phyloP scores from a whole-genome alignment of 2,888 invertebrate genomes.

The Caenorhabditis sulstoni region DNA sequence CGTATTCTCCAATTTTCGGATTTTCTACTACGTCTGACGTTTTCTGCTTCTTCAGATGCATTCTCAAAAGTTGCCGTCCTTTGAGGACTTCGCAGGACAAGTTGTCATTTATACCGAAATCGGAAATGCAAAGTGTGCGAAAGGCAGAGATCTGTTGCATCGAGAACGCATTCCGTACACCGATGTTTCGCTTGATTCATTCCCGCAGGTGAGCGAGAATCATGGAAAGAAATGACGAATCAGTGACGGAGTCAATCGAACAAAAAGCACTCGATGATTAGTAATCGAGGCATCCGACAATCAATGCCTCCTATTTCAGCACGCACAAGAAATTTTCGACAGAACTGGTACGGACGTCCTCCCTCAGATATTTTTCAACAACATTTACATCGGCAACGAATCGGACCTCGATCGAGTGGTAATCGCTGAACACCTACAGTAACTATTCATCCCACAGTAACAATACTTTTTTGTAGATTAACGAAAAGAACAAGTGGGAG shows the following conservation, averaged over 20 bases:
- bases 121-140: constrained; percentile 57
- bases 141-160: constrained; percentile 53
- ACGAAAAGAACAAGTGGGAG: constrained; percentile 62
- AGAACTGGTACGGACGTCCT: constrained; percentile 79
- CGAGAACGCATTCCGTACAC: constrained; percentile 79
- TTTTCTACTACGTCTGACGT: constrained; percentile 10
- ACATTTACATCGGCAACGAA: constrained; percentile 81
- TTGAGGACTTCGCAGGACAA: constrained; percentile 49
- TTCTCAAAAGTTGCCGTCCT: constrained; percentile 35
- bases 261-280: constrained; percentile 19
- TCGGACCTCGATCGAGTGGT: constrained; percentile 81
- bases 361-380: constrained; percentile 82
- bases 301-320: constrained; percentile 46
- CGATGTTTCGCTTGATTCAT: constrained; percentile 81
- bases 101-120: constrained; percentile 64
- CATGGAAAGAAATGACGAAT: constrained; percentile 16
- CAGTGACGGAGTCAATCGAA: constrained; percentile 41
- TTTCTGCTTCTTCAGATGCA: constrained; percentile 26
- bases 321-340: constrained; percentile 77
- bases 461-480: constrained; percentile 47
- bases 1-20: constrained; percentile 29
- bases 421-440: too few relatives aligned
- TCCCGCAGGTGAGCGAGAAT: constrained; percentile 75
- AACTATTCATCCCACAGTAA: not conserved
- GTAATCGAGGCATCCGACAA: constrained; percentile 6